Conservation (phyloP, 2,113 vertebrate genomes). For the Aegypius monachus region DNA sequence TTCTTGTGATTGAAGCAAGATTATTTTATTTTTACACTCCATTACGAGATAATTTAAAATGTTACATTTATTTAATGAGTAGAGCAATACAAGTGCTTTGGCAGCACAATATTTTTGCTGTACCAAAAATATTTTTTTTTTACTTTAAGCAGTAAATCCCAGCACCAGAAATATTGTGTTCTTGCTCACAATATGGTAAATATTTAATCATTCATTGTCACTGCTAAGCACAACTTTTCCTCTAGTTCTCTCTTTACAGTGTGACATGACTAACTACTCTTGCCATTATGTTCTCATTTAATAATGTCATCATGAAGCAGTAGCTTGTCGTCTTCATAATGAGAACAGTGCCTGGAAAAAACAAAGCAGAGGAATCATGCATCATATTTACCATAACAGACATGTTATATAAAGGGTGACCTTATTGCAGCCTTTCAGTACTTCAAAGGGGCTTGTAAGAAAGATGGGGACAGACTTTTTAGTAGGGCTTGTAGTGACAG, state of each 20-base stretch:
- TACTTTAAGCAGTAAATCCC: not conserved
- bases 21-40: not conserved
- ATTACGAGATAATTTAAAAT: conserved; percentile 6
- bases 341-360: conserved; percentile 50
- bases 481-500: not conserved
- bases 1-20: not conserved
- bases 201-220: conserved; percentile 45
- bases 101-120: not conserved
- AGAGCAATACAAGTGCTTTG: not conserved
- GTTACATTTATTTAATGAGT: not conserved
- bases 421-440: not conserved
- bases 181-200: not conserved
- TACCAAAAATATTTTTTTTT: not conserved
- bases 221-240: not conserved
- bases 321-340: conserved; percentile 48
- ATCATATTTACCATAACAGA: conserved; percentile 33
- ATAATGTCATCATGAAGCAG: conserved; percentile 46
- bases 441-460: not conserved
- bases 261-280: conserved; percentile 56
- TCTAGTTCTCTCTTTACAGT: not conserved
- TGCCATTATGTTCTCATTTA: conserved; percentile 54
- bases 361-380: conserved; percentile 31
- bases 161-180: not conserved
- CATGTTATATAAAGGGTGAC: not conserved
- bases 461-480: not conserved